Evolutionary conservation across 2,797 vertebrate species (phyloP).

Genomic region (Pangasius larnaudii): DNA sequence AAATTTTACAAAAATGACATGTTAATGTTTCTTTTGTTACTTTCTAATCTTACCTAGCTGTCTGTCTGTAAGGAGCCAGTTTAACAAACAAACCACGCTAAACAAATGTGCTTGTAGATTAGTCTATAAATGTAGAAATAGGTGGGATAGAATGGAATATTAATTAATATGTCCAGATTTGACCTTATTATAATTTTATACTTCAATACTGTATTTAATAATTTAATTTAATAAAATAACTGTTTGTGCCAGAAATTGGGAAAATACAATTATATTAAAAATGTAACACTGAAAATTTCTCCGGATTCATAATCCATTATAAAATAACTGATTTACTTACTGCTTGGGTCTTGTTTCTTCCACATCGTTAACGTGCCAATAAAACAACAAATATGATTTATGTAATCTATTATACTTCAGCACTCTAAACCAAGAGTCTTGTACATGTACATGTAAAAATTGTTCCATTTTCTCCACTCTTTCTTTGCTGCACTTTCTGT

Average conservation of each 20-base stretch:
- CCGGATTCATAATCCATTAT: constrained; percentile 5
- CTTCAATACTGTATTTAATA: background rate
- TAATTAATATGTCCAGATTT: background rate
- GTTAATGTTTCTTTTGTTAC: background rate
- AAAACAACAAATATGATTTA: background rate
- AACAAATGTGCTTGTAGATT: background rate
- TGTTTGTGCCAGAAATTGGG: background rate
- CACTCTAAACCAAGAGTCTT: constrained; percentile 1
- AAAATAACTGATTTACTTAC: background rate
- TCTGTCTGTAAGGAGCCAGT: background rate
- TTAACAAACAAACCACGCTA: no score
- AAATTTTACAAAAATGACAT: background rate
- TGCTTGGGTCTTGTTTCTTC: background rate
- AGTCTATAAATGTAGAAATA: no score
- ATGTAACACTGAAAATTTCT: background rate
- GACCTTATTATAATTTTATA: background rate
- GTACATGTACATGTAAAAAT: constrained; percentile 3
- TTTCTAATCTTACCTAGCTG: background rate
- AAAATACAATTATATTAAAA: background rate
- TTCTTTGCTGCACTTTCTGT: constrained; percentile 20
- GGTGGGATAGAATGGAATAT: no score
- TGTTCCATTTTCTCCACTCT: background rate
- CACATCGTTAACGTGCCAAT: background rate
- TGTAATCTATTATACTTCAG: background rate
- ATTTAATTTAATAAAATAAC: background rate